Evolutionary conservation across 2,797 vertebrate genomes (phyloP), one percentile per base, ranked within the genome.

Genomic region (Catamblyrhynchus diadema): DNA sequence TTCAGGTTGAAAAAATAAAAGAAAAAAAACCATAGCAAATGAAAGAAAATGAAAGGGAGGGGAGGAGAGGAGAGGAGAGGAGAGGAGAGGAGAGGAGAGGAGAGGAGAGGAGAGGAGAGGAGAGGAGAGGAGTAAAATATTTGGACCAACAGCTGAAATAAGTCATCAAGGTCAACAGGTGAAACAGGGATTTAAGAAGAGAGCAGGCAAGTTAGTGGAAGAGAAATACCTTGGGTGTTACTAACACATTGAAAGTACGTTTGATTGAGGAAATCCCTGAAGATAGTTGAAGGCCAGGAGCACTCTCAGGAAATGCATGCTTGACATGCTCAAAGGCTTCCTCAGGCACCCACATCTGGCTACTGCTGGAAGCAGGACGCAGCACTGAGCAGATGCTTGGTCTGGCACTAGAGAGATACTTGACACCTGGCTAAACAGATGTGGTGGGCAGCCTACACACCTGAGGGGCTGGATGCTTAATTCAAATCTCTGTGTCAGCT

Each of bases 181-280:
- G 62, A 84, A 90, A 79, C 2, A 25, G 24, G 25, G 35, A 69
- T 60, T 72, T 44, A 77, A 75, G 61, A 70, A 24, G 24, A 90
- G 5, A 93, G 53, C 20, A 57, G 44, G 16, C 32, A 77, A 91
- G 23, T 50, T 79, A 1, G 0, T 35, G 30, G 39, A 69, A 81
- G 17, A 81, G 13, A 84, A 91, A 70, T 69, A 69, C 16, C 35
- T 50, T 48, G 47, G 14, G 24, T 64, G 41, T 77, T 77, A 44
- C 17, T 72, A 60, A 50, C 23, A 57, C 15, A n/a, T 1, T 33
- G 39, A 77, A 81, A 50, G 11, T 13, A 62, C 8, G 2, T 57
- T 79, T 39, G 54, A 50, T 35, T 84, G 35, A 79, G 84, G 53
- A 92, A 92, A 70, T 82, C 60, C 60, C 66, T 72, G 62, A 65